Evolutionary conservation across 2,888 invertebrate genomes (phyloP), one percentile per base, ranked within the genome.

Genomic region (Apoda limacodes): DNA sequence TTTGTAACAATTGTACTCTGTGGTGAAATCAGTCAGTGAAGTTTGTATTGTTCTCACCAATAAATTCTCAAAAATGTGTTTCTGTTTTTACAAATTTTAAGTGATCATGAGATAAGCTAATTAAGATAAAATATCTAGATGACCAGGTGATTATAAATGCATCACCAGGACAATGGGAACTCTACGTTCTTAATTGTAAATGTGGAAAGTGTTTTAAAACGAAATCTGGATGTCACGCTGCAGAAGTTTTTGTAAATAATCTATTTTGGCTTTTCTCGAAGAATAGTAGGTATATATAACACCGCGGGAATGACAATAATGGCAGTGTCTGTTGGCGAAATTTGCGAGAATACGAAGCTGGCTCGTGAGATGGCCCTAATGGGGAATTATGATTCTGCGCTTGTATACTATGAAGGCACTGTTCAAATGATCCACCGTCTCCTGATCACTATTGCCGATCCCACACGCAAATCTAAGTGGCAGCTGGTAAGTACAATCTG

Each of bases 301-400:
- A 71, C 70, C 71, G 75, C 76, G 74, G 82, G 80, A 85, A 86
- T 86, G 86, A 85, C 86, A 82, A 85, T 86, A 72, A 93, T 94
- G 93, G 91, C 92, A 80, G 90, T 92, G 70, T 90, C 90, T 61
- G 88, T 92, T 69, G 89, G 88, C 70, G 94, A 95, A 83, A 93
- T 95, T 76, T 91, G 90, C 83, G 95, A 96, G 82, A 96, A 95
- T 82, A 92, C 95, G 37, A 95, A 93, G 75, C 76, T 95, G 71
- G 98, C 95, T 34, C 85, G 98, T 57, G 97, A 98, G 83, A 93
- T 92, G 89, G 93, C 95, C 39, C 82, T 98, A 55, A 88, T 93
- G 62, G 97, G 98, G 12, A 95, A 96, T 72, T 98, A 98, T 63
- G 97, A 98, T 59, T 92, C 93, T 41, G 92, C 98, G 13, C 85